phyloP scores from a whole-genome alignment of 2,797 vertebrate species.

The Denticeps clupeoides region DNA sequence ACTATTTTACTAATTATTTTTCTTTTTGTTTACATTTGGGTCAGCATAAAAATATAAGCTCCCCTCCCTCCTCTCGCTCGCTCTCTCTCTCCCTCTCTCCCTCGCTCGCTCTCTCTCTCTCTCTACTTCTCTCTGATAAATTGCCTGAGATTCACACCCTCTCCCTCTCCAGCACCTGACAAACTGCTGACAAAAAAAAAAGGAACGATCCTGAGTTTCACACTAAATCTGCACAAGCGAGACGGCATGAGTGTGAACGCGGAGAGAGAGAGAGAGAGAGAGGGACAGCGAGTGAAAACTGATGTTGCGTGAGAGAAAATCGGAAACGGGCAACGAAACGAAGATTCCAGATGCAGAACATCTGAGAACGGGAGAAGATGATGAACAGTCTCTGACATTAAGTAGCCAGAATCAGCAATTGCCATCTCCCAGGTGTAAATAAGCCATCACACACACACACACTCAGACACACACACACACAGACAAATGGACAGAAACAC shows the following conservation, averaged over 20 bases:
- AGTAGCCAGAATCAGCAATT: constrained; percentile 1
- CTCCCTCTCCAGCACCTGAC: background rate
- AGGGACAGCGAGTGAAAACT: too few relatives aligned
- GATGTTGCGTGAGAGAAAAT: background rate
- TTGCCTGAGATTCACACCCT: background rate
- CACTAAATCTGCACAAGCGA: background rate
- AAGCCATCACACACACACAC: background rate
- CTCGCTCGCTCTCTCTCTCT: background rate
- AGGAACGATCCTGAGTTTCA: background rate
- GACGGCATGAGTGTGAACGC: background rate
- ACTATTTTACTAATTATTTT: too few relatives aligned
- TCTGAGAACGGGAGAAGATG: background rate
- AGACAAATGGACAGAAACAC: background rate
- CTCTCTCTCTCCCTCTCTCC: background rate
- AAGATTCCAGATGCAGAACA: background rate
- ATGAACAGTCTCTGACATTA: background rate
- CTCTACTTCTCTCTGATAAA: background rate
- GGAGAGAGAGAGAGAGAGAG: background rate
- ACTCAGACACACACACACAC: background rate
- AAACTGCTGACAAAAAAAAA: too few relatives aligned
- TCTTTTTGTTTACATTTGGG: too few relatives aligned
- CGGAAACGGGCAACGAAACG: background rate
- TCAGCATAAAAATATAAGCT: background rate
- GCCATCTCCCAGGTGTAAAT: background rate
- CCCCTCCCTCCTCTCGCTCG: background rate